Evolutionary conservation across 2,888 invertebrate genomes (phyloP), one percentile per base, ranked within the genome.

Genomic region (Peribatodes rhomboidaria): DNA sequence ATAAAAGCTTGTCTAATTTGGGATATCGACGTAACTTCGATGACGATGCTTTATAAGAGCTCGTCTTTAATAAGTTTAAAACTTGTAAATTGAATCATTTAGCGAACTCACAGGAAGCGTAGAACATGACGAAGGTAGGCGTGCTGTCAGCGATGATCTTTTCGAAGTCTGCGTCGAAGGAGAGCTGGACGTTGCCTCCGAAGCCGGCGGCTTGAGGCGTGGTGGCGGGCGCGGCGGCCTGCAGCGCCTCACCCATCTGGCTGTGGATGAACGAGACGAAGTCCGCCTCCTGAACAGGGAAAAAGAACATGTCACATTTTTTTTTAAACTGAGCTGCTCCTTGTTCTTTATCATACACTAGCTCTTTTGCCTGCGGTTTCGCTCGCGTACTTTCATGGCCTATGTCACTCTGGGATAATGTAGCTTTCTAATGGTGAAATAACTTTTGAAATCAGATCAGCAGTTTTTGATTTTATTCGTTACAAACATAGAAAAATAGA

Each of bases 101-200:
- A n/a, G n/a, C n/a, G 42, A 50, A 88, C 91, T 86, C 70, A 96
- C 97, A 97, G 13, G 96, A 95, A 11, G 97, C 97, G 81, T 96
- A 96, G 80, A 96, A 97, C 96, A 97, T 96, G 66, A 97, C 95
- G 57, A 97, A 93, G 1, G 95, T 94, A 14, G 96, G 95, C 46
- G 92, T 93, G 53, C 94, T 82, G 14, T 94, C 87, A 41, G 92
- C 92, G n/a, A 97, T 89, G 56, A 94, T 86, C 0, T 88, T 58
- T 65, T 95, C 94, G 81, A 96, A 96, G 74, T 93, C 94, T 0
- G 87, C 87, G 65, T 96, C 96, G 10, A 91, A 94, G 2, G 96
- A 84, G 47, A 94, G 74, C 1, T 88, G 55, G 0, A 95, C 89
- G 68, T 90, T 91, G 3, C 89, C 70, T 0, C 91, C 90, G 63